Conservation (phyloP, 2,888 invertebrate species). For the Torymus aiolomorphi region DNA sequence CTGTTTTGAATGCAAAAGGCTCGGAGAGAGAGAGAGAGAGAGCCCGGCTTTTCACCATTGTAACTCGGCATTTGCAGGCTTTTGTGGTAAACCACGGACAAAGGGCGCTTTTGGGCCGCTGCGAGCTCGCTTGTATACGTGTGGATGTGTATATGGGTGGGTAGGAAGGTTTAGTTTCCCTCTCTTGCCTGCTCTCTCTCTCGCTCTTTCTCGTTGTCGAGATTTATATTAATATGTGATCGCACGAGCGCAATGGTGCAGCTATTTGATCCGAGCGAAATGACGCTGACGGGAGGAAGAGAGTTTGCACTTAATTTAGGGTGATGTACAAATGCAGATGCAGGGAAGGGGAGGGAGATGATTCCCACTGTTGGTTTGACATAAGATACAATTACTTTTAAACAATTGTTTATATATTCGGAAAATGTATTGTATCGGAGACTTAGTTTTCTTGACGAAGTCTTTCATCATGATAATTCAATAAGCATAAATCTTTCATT, state of each 20-base stretch:
- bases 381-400: no score
- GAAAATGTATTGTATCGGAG: no score
- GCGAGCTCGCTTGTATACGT: constrained; percentile 6
- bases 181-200: not conserved
- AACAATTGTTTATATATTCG: no score
- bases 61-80: constrained; percentile 72
- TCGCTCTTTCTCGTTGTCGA: constrained; percentile 17
- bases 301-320: constrained; percentile 13
- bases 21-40: constrained; percentile 50
- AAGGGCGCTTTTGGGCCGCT: constrained; percentile 56
- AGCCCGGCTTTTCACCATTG: constrained; percentile 68
- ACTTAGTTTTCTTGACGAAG: no score
- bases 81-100: constrained; percentile 74
- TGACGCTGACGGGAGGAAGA: not conserved
- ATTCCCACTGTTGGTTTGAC: no score
- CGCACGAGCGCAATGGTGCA: not conserved
- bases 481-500: no score
- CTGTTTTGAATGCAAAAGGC: constrained; percentile 66
- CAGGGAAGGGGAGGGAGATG: no score
- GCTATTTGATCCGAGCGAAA: constrained; percentile 30
- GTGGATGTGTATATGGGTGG: not conserved
- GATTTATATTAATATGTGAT: constrained; percentile 47
- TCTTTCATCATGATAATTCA: no score
- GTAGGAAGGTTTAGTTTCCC: not conserved
- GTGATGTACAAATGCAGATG: not conserved